Base-by-base conservation (phyloP, 1,140 invertebrate species). In the Pararge aegeria region DNA sequence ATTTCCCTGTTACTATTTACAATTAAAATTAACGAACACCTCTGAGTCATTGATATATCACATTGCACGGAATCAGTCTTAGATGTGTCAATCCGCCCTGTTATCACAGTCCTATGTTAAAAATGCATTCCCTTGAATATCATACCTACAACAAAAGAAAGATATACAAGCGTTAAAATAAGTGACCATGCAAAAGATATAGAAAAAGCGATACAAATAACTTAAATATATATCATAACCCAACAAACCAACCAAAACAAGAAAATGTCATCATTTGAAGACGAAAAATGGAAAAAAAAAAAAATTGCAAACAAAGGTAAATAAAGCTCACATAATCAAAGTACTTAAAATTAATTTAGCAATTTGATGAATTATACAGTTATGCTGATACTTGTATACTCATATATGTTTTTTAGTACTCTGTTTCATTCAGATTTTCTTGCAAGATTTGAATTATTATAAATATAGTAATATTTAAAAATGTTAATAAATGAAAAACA, bases 91-190 rank as follows among this genome's bases (percentile, higher is more conserved):
- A 80, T 73, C 64, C 60, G 69, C 67, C 64, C 75, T 72, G 71
- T 67, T 85, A 86, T 84, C 85, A 87, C 80, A 86, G 82, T 85
- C 82, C 40, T 86, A 85, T 83, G 67, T 79, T 83, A 85, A 68
- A 87, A 84, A 86, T 81, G 79, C 76, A 84, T 76, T 83, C 75
- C 75, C 75, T 66, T 77, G 69, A 80, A 68, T 81, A 87, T 85
- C 77, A 85, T 80, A 89, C 84, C 87, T 87, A 87, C 75, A 87
- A 89, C 84, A 89, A 87, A 87, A 89, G 80, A 89, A 82, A 87
- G 77, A 82, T 57, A 78, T 60, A 80, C 53, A 85, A 85, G 83
- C 79, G 74, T 85, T 83, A 85, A 79, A 76, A 80, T 54, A 77
- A 77, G 48, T 68, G 68, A 52, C 63, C 82, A 87, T 87, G 86